Percentiles rank a stretch among this genome's conserved stretches.
These are phyloP conservation scores for Macrosiphum euphorbiae DNA, from an alignment of 2,888 invertebrate species.

Conservation along the genomic window DNA sequence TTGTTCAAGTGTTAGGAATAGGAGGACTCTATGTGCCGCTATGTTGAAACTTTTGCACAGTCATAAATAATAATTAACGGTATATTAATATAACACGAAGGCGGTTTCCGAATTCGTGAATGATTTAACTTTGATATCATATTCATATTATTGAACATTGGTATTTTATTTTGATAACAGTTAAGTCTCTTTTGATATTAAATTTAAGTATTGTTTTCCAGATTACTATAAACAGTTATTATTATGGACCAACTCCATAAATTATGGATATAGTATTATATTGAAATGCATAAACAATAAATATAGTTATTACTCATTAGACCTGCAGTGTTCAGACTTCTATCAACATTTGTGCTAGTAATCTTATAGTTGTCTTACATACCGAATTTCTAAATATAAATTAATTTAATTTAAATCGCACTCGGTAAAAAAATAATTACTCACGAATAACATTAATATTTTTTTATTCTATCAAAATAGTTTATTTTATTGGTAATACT, in stretches of 20 bases:
- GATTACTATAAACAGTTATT: neutral
- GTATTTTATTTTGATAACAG: neutral
- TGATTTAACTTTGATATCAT: neutral
- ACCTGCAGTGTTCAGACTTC: neutral
- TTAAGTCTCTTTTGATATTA: neutral
- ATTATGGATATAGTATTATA: neutral
- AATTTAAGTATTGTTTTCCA: neutral
- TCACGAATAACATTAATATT: neutral
- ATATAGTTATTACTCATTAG: neutral
- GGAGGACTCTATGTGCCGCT: too few relatives aligned
- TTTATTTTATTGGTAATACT: neutral
- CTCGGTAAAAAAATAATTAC: neutral
- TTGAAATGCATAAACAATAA: neutral
- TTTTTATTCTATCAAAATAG: neutral
- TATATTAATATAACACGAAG: too few relatives aligned
- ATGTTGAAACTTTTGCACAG: too few relatives aligned
- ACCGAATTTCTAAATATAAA: neutral
- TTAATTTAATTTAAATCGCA: neutral
- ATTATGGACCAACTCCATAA: neutral
- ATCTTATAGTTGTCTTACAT: neutral
- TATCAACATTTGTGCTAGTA: neutral
- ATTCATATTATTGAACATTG: neutral
- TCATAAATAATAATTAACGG: too few relatives aligned
- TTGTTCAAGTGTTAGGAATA: too few relatives aligned
- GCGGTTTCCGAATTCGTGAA: neutral